Conservation (phyloP, 2,113 vertebrate species). For the Vicugna pacos region DNA sequence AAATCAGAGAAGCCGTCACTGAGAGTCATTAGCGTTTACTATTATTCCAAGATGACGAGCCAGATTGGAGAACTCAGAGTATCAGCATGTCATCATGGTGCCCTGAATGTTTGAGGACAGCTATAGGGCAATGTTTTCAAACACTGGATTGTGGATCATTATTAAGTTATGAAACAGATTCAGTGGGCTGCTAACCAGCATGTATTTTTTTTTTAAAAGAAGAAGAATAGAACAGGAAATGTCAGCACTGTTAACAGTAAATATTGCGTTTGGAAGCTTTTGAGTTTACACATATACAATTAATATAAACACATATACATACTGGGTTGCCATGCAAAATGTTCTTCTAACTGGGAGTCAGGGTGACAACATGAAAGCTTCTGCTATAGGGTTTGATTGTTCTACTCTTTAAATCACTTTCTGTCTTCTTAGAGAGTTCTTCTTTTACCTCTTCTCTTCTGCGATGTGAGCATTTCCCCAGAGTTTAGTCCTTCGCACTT, state of each 20-base stretch:
- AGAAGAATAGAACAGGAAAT: background rate
- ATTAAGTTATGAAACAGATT: conserved; percentile 40
- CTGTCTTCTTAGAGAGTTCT: background rate
- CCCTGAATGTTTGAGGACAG: background rate
- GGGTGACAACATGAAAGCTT: background rate
- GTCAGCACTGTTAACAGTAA: background rate
- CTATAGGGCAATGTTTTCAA: conserved; percentile 21
- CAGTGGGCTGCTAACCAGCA: background rate
- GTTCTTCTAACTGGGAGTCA: background rate
- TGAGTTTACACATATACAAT: background rate
- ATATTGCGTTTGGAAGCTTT: background rate
- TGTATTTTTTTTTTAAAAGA: background rate
- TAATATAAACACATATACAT: background rate
- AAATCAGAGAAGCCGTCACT: background rate
- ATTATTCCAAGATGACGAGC: background rate
- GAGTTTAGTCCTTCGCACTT: background rate
- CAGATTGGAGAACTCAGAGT: background rate
- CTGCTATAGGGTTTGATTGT: background rate
- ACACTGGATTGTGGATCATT: background rate
- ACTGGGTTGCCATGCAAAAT: background rate
- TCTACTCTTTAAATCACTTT: background rate
- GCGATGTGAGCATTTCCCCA: background rate
- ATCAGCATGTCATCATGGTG: background rate
- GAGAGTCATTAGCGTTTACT: background rate
- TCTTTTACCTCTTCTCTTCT: background rate